phyloP scores from a whole-genome alignment of 2,113 vertebrate species.

The Casuarius casuarius region DNA sequence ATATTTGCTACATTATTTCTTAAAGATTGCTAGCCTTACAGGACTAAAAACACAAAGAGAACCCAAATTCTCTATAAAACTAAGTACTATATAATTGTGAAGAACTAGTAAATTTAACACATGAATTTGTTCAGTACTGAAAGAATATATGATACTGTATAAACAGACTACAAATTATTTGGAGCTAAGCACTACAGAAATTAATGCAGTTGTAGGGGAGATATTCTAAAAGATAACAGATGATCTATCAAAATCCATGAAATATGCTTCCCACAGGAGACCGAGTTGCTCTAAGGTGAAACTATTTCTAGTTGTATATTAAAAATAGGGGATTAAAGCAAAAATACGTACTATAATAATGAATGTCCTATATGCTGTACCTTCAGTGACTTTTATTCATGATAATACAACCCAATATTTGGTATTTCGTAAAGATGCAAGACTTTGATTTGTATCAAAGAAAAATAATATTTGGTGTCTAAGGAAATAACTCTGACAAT shows the following conservation, averaged over 20 bases:
- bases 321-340: accelerated
- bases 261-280: neutral
- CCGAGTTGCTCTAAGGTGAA: neutral
- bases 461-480: neutral
- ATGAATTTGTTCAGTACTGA: neutral
- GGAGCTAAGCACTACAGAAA: neutral
- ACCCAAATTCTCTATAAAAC: neutral
- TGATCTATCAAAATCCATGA: neutral
- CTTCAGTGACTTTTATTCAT: neutral
- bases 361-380: neutral
- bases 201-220: neutral
- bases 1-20: neutral
- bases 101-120: neutral
- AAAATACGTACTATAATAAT: neutral
- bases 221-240: neutral
- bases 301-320: neutral
- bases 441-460: neutral
- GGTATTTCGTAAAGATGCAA: neutral
- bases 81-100: neutral
- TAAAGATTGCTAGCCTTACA: neutral
- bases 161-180: neutral
- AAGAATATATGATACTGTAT: accelerated
- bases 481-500: neutral
- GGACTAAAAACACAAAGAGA: neutral
- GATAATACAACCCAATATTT: neutral